Base-by-base conservation (phyloP, 2,888 invertebrate genomes). In the Euclidia mi region DNA sequence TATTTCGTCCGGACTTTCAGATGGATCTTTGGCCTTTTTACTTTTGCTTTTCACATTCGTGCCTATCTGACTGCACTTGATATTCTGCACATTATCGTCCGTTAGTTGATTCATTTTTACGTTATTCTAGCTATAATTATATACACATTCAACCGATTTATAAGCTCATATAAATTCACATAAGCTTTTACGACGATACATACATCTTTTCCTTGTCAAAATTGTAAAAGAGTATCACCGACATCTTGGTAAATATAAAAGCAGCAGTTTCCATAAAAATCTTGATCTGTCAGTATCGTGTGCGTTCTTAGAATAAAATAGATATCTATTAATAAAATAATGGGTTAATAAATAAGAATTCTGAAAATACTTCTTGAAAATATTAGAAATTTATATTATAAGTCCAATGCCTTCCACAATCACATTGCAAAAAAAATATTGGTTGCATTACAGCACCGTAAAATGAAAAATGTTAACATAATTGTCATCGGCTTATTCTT, bases 1-100 rank as follows among this genome's bases (percentile, higher is more conserved):
- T 82, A 84, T 79, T 67, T 87, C 89, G 52, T 88, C 88, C 78
- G 84, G 81, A 74, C 79, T 78, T 83, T 89, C 88, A 62, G 89
- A 79, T 84, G 87, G 87, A 84, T 94, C 93, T 94, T 94, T 94
- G 92, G 94, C 89, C 87, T 92, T 93, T 90, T 89, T 91, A 84
- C 78, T 88, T 91, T 92, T 92, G 81, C 87, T 92, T 89, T 88
- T 92, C 78, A 87, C 81, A 83, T 81, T 89, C 68, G 87, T 84
- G 84, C 85, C 81, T 79, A 87, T 88, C 79, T 89, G 89, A 90
- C 79, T 92, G 86, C 90, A 90, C 81, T 90, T 91, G 68, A 88
- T 85, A 81, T 85, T 92, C 78, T 89, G 87, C 79, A 88, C 84
- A 79, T 89, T 89, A 62, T 89, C 91, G 63, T 90, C 91, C 60